These are phyloP conservation scores for Luidia sarsii DNA, from an alignment of 53 echinoderm and acorn worm genomes.

Conservation along the genomic window DNA sequence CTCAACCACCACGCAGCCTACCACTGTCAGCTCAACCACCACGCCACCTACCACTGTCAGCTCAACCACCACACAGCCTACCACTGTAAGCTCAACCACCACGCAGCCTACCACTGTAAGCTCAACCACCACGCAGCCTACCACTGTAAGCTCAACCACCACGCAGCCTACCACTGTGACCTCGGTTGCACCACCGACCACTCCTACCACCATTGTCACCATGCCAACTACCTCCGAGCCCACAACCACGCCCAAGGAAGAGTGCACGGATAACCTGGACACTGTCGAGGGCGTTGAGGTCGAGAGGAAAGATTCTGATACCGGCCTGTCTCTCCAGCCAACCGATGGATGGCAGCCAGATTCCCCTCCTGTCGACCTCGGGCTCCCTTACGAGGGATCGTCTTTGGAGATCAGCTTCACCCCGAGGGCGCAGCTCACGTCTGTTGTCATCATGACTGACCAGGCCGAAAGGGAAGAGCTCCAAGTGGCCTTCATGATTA, in stretches of 20 bases:
- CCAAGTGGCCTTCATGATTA: not conserved
- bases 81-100: too few relatives aligned
- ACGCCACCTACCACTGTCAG: too few relatives aligned
- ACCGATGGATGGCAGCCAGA: not conserved
- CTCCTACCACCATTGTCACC: not conserved
- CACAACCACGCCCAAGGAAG: not conserved
- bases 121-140: not conserved
- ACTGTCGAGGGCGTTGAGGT: not conserved
- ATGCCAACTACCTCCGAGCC: not conserved
- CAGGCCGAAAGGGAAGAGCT: not conserved
- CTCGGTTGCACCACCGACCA: not conserved
- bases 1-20: too few relatives aligned
- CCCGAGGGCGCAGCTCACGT: not conserved
- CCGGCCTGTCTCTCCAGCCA: not conserved
- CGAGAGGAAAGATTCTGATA: not conserved
- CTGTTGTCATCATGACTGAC: not conserved
- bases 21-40: too few relatives aligned
- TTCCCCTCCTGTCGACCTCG: not conserved
- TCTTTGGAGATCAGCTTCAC: constrained; percentile 22
- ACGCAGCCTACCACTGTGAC: not conserved
- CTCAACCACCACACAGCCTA: too few relatives aligned
- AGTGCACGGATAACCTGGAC: constrained; percentile 4
- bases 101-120: too few relatives aligned
- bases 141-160: constrained; percentile 10
- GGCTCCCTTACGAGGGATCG: not conserved